Evolutionary conservation across 2,797 vertebrate species (phyloP).

Genomic region (Pangasius larnaudii): DNA sequence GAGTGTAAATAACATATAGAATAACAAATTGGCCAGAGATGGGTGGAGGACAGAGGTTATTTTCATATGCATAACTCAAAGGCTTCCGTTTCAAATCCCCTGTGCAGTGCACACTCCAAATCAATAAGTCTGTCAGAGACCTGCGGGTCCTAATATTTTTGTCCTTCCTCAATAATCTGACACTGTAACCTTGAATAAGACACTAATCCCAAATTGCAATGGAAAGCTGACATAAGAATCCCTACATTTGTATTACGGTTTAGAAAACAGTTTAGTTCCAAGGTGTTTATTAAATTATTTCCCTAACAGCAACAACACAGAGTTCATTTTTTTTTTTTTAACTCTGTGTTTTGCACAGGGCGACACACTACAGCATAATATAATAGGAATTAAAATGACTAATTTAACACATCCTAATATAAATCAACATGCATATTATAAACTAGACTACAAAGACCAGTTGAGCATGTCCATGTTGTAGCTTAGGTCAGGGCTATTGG

Average conservation of each 20-base stretch:
- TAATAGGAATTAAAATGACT: background rate
- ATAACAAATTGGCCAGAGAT: background rate
- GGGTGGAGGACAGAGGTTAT: conserved; percentile 16
- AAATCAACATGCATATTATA: background rate
- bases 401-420: background rate
- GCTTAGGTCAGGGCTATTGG: conserved; percentile 14
- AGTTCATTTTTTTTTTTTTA: background rate
- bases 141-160: conserved; percentile 31
- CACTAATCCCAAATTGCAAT: conserved; percentile 43
- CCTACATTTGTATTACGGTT: background rate
- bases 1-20: background rate
- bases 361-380: too few relatives aligned
- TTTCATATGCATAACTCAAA: conserved; percentile 22
- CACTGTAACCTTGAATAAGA: conserved; percentile 41
- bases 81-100: conserved; percentile 30
- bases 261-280: background rate
- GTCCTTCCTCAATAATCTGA: conserved; percentile 29
- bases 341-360: background rate
- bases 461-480: background rate
- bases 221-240: conserved; percentile 23
- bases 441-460: background rate
- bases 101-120: conserved; percentile 23
- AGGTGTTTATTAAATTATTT: conserved; percentile 13
- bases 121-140: conserved; percentile 30
- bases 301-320: background rate